phyloP scores from a whole-genome alignment of 2,888 invertebrate genomes.

The Temnothorax ravouxi region DNA sequence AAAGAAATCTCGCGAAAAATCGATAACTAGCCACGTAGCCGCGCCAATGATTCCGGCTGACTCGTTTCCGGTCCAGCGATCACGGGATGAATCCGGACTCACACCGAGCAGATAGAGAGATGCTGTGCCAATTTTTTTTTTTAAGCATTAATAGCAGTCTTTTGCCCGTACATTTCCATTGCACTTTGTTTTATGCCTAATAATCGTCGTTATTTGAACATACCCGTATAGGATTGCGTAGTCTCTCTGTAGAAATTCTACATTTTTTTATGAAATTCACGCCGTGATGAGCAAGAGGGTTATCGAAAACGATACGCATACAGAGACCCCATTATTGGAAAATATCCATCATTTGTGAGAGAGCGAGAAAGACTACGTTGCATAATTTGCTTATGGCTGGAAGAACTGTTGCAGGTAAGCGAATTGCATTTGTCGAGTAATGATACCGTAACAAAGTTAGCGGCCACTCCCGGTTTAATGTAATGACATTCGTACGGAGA shows the following conservation, averaged over 20 bases:
- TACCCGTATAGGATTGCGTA: not conserved
- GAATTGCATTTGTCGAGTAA: conserved; percentile 22
- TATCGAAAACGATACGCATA: not conserved
- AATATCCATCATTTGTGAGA: not conserved
- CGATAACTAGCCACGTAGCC: conserved; percentile 53
- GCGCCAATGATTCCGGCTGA: conserved; percentile 64
- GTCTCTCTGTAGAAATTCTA: not conserved
- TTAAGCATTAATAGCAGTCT: not conserved
- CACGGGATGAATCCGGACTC: conserved; percentile 36
- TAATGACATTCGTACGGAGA: conserved; percentile 40
- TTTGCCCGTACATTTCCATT: not conserved
- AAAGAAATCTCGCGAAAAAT: conserved; percentile 46
- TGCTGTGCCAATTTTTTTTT: conserved; percentile 20
- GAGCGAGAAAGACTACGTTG: not conserved
- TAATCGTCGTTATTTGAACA: not conserved
- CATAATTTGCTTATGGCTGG: conserved; percentile 2
- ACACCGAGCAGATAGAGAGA: conserved; percentile 39
- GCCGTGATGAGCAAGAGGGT: not conserved
- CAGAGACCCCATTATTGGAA: not conserved
- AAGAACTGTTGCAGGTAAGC: not conserved
- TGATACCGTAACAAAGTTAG: conserved; percentile 28
- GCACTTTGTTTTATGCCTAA: not conserved
- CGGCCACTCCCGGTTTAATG: conserved; percentile 43
- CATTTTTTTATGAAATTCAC: not conserved
- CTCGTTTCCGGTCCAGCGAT: conserved; percentile 68